Evolutionary conservation across 1,140 invertebrate species (phyloP), one percentile per base, ranked within the genome.

Genomic region (Himalopsyche phryganea): DNA sequence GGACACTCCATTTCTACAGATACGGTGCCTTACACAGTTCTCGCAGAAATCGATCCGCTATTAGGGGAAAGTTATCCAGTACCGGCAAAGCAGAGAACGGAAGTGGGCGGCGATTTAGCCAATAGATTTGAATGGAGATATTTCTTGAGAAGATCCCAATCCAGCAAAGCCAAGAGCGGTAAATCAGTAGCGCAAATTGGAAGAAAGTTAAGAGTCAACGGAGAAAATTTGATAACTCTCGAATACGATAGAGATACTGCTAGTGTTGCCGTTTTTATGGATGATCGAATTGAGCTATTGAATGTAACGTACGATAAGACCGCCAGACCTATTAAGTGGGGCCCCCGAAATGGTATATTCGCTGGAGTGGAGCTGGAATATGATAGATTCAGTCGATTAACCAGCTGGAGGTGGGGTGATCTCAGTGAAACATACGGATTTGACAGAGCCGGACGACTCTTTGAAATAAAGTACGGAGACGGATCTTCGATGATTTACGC

Each of bases 111-210:
- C 0, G 92, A 96, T 68, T 75, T 96, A 17, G 90, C 94, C 0
- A 97, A 97, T 69, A 81, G 92, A 55, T 91, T 98, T 60, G 94
- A 97, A 76, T 98, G 95, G 94, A 81, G 92, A 36, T 98, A 96
- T 71, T 93, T 92, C 71, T 75, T 91, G 15, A 72, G 88, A 38
- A 84, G 86, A 53, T 73, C 84, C 11, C 83, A 86, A 65, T 81
- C 82, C 1, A 83, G 81, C 61, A 77, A 83, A 65, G 80, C 83
- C 52, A 84, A 84, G 62, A 74, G 78, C 44, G 75, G 71, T 52
- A 89, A 88, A 70, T 75, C 81, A 0, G 82, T 92, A 1, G 85
- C 87, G 0, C 89, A 93, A 76, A 87, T 94, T 20, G 91, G 91
- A 9, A 82, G 89, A 28, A 91, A 91, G 69, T 73, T 94, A 15